phyloP scores from a whole-genome alignment of 1,140 invertebrate species.

The Cydia amplana region DNA sequence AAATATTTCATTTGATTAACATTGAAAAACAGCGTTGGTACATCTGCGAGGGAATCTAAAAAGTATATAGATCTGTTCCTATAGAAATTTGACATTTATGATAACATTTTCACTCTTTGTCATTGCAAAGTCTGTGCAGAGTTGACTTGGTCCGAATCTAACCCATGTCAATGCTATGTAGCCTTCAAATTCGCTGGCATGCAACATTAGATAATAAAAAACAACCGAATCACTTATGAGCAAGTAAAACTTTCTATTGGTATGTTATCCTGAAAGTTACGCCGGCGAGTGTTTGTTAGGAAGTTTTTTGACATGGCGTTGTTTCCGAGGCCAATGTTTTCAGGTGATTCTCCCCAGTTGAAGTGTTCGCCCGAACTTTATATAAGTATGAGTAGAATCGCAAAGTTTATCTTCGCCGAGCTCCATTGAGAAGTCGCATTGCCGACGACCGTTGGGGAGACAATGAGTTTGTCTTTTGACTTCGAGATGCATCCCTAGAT shows the following conservation, averaged over 20 bases:
- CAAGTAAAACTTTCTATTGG: conserved; percentile 21
- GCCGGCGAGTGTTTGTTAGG: conserved; percentile 39
- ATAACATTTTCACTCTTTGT: too few relatives aligned
- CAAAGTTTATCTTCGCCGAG: conserved; percentile 52
- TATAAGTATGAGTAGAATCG: conserved; percentile 51
- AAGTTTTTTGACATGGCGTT: conserved; percentile 49
- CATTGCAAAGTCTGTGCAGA: too few relatives aligned
- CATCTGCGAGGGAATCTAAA: too few relatives aligned
- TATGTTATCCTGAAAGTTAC: conserved; percentile 33
- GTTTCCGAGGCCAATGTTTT: conserved; percentile 50
- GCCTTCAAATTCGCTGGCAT: too few relatives aligned
- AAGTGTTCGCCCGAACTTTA: conserved; percentile 48
- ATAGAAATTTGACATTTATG: too few relatives aligned
- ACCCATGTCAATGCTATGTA: too few relatives aligned
- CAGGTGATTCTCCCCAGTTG: conserved; percentile 51
- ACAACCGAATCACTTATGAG: conserved; percentile 11
- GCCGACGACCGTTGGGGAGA: conserved; percentile 45
- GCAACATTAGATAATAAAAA: background rate
- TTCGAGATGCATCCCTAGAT: conserved; percentile 50
- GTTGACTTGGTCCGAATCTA: too few relatives aligned
- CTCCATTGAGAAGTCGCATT: conserved; percentile 51
- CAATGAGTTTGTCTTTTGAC: conserved; percentile 56
- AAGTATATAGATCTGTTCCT: too few relatives aligned
- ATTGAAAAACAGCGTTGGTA: too few relatives aligned
- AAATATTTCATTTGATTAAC: too few relatives aligned